These are phyloP conservation scores for Phaethon lepturus DNA, from an alignment of 2,113 vertebrate species.

Conservation along the genomic window DNA sequence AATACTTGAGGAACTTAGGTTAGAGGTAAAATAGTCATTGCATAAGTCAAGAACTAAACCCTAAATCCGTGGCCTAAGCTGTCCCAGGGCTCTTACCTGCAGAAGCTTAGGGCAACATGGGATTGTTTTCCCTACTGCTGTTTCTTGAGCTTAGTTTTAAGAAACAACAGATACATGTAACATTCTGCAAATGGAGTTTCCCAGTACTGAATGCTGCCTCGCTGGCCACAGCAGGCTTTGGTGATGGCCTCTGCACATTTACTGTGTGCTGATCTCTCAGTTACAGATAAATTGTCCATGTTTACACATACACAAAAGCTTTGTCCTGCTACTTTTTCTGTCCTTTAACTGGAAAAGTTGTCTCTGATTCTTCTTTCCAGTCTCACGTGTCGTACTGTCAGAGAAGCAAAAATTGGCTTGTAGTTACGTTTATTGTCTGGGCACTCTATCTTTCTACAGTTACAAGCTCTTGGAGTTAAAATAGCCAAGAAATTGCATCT, in stretches of 20 bases:
- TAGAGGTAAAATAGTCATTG: background rate
- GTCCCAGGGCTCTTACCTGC: background rate
- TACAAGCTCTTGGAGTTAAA: background rate
- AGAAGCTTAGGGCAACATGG: background rate
- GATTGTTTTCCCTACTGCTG: background rate
- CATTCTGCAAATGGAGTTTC: background rate
- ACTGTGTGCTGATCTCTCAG: background rate
- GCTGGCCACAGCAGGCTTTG: background rate
- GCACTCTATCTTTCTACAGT: background rate
- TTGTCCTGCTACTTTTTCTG: background rate
- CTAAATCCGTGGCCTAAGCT: background rate
- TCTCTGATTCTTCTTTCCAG: background rate
- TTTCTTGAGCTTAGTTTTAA: background rate
- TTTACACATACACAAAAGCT: background rate
- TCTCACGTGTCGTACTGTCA: background rate
- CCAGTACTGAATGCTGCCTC: background rate
- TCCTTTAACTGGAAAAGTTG: background rate
- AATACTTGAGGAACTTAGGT: background rate
- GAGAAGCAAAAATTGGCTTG: background rate
- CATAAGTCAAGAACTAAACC: background rate
- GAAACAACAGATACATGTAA: rapidly evolving
- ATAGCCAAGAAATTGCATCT: background rate
- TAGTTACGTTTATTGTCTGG: background rate
- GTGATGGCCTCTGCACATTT: background rate
- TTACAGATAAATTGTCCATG: background rate